These are phyloP conservation scores for Orius insidiosus DNA, from an alignment of 1,140 invertebrate genomes.

Conservation along the genomic window DNA sequence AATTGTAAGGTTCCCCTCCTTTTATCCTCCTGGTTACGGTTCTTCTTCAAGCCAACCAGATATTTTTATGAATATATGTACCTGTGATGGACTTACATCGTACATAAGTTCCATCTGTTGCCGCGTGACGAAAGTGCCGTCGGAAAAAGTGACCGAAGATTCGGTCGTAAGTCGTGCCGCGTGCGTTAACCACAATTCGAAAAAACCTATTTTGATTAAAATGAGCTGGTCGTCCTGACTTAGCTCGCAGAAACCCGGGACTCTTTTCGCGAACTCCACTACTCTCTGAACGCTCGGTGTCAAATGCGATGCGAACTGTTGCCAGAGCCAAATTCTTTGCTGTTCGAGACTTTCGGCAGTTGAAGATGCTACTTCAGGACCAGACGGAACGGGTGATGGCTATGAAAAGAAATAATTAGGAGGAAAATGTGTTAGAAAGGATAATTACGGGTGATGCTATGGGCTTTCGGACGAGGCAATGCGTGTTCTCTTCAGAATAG, in stretches of 20 bases:
- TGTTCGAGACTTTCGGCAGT: conserved; percentile 45
- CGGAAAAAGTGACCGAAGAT: conserved; percentile 72
- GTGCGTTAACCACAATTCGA: conserved; percentile 87
- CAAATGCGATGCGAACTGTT: conserved; percentile 56
- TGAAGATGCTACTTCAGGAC: conserved; percentile 41
- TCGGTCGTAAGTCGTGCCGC: conserved; percentile 68
- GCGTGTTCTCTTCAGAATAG: conserved; percentile 72
- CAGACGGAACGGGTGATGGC: conserved; percentile 25
- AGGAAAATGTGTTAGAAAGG: not conserved
- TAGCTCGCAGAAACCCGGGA: conserved; percentile 71
- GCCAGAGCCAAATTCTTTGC: conserved; percentile 40
- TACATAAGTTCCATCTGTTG: conserved; percentile 83
- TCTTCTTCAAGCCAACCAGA: no score
- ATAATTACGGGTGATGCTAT: conserved; percentile 45
- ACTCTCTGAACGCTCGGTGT: conserved; percentile 77
- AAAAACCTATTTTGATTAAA: conserved; percentile 88
- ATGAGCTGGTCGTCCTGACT: conserved; percentile 87
- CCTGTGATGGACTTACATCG: conserved; percentile 51
- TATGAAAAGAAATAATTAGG: conserved; percentile 20
- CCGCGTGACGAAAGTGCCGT: conserved; percentile 70
- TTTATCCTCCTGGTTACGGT: no score
- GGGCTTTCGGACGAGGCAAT: conserved; percentile 49
- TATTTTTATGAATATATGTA: no score
- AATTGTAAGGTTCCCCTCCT: no score
- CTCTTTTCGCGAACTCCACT: conserved; percentile 83